phyloP scores from a whole-genome alignment of 2,113 vertebrate genomes.

The Phaethon lepturus region DNA sequence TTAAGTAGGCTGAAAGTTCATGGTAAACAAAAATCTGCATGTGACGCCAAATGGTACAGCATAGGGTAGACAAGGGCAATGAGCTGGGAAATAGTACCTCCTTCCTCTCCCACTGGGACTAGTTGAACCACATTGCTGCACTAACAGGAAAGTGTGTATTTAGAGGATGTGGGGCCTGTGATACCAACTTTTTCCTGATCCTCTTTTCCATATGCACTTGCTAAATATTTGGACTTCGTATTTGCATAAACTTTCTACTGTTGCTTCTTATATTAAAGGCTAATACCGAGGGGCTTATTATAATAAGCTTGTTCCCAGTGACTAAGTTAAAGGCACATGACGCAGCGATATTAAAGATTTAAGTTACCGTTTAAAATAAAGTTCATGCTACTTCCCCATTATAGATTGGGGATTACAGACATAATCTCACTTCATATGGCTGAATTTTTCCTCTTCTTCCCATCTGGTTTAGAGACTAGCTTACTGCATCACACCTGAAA shows the following conservation, averaged over 20 bases:
- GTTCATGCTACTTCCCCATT: slow-evolving; percentile 14
- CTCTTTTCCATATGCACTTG: slow-evolving; percentile 23
- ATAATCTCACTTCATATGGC: not conserved
- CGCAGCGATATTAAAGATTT: slow-evolving; percentile 33
- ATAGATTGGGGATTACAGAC: slow-evolving; percentile 2
- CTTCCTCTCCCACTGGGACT: not conserved
- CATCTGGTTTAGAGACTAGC: slow-evolving; percentile 86
- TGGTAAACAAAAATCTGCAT: not conserved
- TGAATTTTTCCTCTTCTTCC: slow-evolving; percentile 5
- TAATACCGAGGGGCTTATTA: slow-evolving; percentile 21
- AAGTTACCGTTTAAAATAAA: slow-evolving; percentile 42
- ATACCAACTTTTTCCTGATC: not conserved
- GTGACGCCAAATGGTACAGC: not conserved
- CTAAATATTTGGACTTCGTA: slow-evolving; percentile 40
- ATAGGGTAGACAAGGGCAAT: not conserved
- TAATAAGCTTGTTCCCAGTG: not conserved
- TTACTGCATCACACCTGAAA: slow-evolving; percentile 94
- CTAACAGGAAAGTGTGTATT: not conserved
- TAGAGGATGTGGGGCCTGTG: not conserved
- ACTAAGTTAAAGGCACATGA: not conserved
- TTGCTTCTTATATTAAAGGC: slow-evolving; percentile 49
- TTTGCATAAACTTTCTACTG: slow-evolving; percentile 51
- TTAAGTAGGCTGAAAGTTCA: not conserved
- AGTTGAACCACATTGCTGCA: not conserved
- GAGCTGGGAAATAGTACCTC: not conserved